Percentiles rank a stretch among this genome's conserved stretches.
Evolutionary conservation across 1,140 invertebrate genomes (phyloP).

Genomic region (Drosophila leontia): DNA sequence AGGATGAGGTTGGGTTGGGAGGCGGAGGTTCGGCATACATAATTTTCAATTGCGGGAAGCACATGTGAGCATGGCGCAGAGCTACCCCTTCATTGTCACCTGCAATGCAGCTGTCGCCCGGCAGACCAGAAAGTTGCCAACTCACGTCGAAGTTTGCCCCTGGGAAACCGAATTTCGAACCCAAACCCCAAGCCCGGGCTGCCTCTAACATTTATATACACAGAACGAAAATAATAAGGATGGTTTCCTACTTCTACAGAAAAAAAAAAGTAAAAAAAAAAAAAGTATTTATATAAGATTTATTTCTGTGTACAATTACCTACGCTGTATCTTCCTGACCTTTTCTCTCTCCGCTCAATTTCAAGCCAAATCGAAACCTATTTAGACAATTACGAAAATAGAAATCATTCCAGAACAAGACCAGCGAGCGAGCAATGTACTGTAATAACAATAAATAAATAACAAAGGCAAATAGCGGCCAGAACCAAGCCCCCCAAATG

Average conservation of each 20-base stretch:
- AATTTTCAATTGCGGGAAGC: constrained; percentile 38
- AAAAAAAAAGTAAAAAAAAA: no score
- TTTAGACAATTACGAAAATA: constrained; percentile 73
- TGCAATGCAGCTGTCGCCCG: constrained; percentile 48
- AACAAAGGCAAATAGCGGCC: constrained; percentile 79
- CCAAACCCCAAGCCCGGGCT: background rate
- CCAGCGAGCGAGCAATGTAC: constrained; percentile 62
- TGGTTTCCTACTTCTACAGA: no score
- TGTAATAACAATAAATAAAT: constrained; percentile 82
- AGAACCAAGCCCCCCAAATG: constrained; percentile 53
- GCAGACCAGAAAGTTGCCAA: constrained; percentile 48
- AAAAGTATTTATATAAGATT: background rate
- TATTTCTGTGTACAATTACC: background rate
- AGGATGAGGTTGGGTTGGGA: background rate
- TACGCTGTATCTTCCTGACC: background rate
- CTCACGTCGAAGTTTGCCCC: constrained; percentile 33
- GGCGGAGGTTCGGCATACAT: constrained; percentile 18
- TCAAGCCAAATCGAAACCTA: constrained; percentile 67
- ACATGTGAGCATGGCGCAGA: constrained; percentile 20
- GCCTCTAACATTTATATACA: constrained; percentile 13
- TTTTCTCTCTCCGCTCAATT: constrained; percentile 31
- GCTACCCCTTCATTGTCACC: constrained; percentile 49
- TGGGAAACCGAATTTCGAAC: constrained; percentile 24
- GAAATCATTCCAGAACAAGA: constrained; percentile 58
- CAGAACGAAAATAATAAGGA: background rate